Percentiles rank a stretch among this genome's conserved stretches.
Evolutionary conservation across 2,888 invertebrate genomes (phyloP).

Genomic region (Coelogynopora nodosa): DNA sequence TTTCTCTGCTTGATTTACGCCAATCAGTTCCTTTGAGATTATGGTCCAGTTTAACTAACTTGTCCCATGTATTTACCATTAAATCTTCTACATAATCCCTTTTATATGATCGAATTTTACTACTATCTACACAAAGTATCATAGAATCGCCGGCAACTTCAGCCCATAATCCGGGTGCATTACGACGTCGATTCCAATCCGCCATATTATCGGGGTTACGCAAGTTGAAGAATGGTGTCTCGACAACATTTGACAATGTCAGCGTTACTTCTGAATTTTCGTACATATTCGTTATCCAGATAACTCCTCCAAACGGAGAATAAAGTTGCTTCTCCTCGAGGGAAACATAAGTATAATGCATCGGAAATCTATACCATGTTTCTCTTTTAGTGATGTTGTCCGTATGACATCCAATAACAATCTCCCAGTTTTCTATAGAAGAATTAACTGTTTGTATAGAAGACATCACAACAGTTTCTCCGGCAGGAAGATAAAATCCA

Average conservation of each 20-base stretch:
- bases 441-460: too few species aligned
- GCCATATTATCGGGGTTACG: background rate
- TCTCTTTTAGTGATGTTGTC: conserved; percentile 10
- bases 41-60: conserved; percentile 35
- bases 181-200: conserved; percentile 17
- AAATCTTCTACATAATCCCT: conserved; percentile 31
- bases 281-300: background rate
- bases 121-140: conserved; percentile 6
- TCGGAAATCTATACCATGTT: background rate
- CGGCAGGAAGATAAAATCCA: conserved; percentile 35
- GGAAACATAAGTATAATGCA: background rate
- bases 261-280: background rate
- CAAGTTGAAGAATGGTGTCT: conserved; percentile 27
- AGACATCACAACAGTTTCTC: conserved; percentile 34
- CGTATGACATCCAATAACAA: conserved; percentile 34
- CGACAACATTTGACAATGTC: conserved; percentile 29
- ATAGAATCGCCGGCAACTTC: conserved; percentile 12
- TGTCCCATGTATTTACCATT: conserved; percentile 38
- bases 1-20: background rate
- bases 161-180: conserved; percentile 4
- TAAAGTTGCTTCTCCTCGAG: background rate
- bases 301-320: conserved; percentile 32
- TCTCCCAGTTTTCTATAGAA: background rate
- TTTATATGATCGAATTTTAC: conserved; percentile 3
- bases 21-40: conserved; percentile 16